These are phyloP conservation scores for Umimayanthus chanpuru DNA, from an alignment of 92 coral and sea anemone species.

Conservation along the genomic window DNA sequence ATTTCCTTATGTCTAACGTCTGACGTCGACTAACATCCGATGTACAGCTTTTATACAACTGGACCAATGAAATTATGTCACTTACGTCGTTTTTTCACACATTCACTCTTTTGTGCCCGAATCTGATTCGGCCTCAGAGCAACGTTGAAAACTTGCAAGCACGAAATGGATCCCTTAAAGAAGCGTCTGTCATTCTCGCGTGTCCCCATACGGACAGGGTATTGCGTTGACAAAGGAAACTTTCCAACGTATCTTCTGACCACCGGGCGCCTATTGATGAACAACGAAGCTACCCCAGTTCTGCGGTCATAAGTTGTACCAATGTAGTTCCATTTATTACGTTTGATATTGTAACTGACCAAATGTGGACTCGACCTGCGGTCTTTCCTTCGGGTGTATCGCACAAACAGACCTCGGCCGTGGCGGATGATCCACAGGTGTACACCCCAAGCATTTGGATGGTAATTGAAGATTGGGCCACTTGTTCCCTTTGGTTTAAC, in stretches of 20 bases:
- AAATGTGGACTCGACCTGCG: slow-evolving; percentile 50
- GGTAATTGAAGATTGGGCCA: slow-evolving; percentile 85
- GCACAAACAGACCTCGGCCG: slow-evolving; percentile 55
- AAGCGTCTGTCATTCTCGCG: slow-evolving; percentile 56
- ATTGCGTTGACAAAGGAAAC: slow-evolving; percentile 70
- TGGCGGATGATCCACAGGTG: slow-evolving; percentile 64
- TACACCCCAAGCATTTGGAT: slow-evolving; percentile 77
- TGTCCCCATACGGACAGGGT: slow-evolving; percentile 72
- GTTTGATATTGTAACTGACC: slow-evolving; percentile 35
- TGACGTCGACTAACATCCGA: too few relatives aligned
- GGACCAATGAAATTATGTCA: not conserved
- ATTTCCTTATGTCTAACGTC: too few relatives aligned
- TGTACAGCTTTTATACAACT: not conserved
- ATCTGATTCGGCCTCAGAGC: slow-evolving; percentile 61
- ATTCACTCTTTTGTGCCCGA: slow-evolving; percentile 38
- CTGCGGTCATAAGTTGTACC: slow-evolving; percentile 78
- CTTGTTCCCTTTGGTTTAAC: slow-evolving; percentile 66
- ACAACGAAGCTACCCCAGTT: slow-evolving; percentile 80
- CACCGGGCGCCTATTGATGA: slow-evolving; percentile 61
- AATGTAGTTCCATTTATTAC: slow-evolving; percentile 80
- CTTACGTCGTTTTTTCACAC: slow-evolving; percentile 50
- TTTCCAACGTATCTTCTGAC: slow-evolving; percentile 41
- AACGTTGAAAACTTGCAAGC: slow-evolving; percentile 66
- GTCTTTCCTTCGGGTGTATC: slow-evolving; percentile 62
- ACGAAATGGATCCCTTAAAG: slow-evolving; percentile 71